Base-by-base conservation (phyloP, 2,888 invertebrate species). In the Anarsia innoxiella region DNA sequence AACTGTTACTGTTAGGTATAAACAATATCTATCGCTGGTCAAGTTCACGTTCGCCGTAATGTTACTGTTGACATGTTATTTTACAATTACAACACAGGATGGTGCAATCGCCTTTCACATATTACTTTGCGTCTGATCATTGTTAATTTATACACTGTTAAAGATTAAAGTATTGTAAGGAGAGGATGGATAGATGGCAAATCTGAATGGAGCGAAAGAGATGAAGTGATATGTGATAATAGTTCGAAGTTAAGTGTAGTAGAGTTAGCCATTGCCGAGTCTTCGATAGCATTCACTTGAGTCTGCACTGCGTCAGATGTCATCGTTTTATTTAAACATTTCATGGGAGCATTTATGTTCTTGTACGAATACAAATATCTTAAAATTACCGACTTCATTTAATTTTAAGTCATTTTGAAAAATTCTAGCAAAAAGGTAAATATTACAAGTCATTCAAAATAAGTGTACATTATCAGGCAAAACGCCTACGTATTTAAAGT, bases 191-290 rank as follows among this genome's bases (percentile, higher is more conserved):
- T 56, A 56, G 51, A 51, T 40, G 54, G 50, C 27, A 39, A 11
- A 48, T 48, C 48, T 56, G 51, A 37, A 46, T 50, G 56, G 56
- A 53, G 37, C 46, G 53, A 56, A 46, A 63, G 58, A 51, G 53
- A 69, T 65, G 69, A 59, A 61, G 64, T 66, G 64, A 70, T 60
- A 69, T 80, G 80, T 82, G 80, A 82, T 82, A 80, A 72, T 78
- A 79, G 73, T 64, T 66, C 59, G 67, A 53, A 61, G 59, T 53
- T 73, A 70, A 67, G 68, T 52, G 48, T 52, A n/a, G n/a, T 61
- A 65, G 56, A 53, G 45, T 50, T 60, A 62, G 56, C 51, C 50
- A 42, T 42, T 43, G 45, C 42, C 30, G 40, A 49, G 43, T 51
- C 55, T 53, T 51, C 48, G 41, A 58, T 15, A 31, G 28, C 58